A percentile compares a stretch with the other conserved stretches of the same genome.
Evolutionary conservation across 2,888 invertebrate genomes (phyloP).

Genomic region (Lomographa bimaculata): DNA sequence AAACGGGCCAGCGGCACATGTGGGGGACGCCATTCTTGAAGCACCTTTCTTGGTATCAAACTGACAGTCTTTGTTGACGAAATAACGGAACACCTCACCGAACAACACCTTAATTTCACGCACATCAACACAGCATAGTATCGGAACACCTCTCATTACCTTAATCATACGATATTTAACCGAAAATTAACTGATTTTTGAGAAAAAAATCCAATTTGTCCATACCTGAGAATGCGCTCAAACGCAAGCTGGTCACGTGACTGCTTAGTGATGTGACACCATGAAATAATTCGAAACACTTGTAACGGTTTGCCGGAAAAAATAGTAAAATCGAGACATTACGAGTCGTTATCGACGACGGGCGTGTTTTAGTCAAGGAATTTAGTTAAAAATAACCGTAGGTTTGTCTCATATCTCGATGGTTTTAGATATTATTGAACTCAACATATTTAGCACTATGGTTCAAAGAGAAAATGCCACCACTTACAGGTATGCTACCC

Average conservation of each 20-base stretch:
- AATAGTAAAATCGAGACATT: no score
- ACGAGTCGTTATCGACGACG: no score
- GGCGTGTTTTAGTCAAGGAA: no score
- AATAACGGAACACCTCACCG: constrained; percentile 69
- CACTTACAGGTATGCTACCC: no score
- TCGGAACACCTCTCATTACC: constrained; percentile 60
- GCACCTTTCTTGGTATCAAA: constrained; percentile 86
- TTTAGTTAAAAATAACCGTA: no score
- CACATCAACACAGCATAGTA: constrained; percentile 61
- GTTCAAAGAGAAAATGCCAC: no score
- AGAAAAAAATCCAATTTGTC: constrained; percentile 73
- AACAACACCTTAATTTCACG: constrained; percentile 56
- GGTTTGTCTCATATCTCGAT: no score
- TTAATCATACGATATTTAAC: constrained; percentile 60
- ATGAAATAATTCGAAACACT: constrained; percentile 32
- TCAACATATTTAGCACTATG: no score
- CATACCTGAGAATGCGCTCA: constrained; percentile 89
- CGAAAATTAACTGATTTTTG: constrained; percentile 67
- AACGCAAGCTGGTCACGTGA: constrained; percentile 89
- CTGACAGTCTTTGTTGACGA: constrained; percentile 83
- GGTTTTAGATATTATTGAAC: no score
- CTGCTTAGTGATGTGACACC: constrained; percentile 68
- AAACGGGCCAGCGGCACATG: constrained; percentile 84
- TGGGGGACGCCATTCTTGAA: constrained; percentile 90
- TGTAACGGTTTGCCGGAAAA: constrained; percentile 29